Percentiles rank a stretch among this genome's conserved stretches.
These are phyloP conservation scores for Cephus runcator DNA, from an alignment of 2,888 invertebrate species.

Conservation along the genomic window DNA sequence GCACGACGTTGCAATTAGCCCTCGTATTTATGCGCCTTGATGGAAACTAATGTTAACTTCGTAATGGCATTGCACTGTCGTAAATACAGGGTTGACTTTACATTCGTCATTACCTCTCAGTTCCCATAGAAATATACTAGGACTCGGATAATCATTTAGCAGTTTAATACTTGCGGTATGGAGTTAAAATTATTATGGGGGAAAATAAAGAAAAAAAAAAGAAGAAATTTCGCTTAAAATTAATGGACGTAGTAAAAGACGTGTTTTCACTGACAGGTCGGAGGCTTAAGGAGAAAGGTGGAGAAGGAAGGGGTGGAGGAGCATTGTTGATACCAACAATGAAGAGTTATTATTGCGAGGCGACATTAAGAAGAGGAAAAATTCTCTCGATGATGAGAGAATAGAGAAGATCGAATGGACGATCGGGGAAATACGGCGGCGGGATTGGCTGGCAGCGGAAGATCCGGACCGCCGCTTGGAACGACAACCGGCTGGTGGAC, in stretches of 20 bases:
- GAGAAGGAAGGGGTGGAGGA: not conserved
- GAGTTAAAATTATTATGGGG: not conserved
- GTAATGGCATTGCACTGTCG: slow-evolving; percentile 45
- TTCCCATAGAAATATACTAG: not conserved
- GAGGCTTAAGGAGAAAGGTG: not conserved
- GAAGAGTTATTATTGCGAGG: slow-evolving; percentile 1
- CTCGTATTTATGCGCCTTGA: slow-evolving; percentile 43
- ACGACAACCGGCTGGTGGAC: slow-evolving; percentile 56
- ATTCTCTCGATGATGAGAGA: slow-evolving; percentile 10
- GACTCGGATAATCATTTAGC: not conserved
- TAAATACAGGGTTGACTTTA: slow-evolving; percentile 37
- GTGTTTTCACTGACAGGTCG: not conserved
- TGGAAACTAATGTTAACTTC: slow-evolving; percentile 41
- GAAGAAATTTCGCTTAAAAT: not conserved
- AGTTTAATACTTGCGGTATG: not conserved
- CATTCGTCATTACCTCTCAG: not conserved
- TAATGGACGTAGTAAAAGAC: not conserved
- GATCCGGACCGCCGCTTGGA: slow-evolving; percentile 46
- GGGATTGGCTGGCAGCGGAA: slow-evolving; percentile 53
- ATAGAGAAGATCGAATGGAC: slow-evolving; percentile 54
- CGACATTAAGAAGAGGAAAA: slow-evolving; percentile 18
- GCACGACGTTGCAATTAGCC: slow-evolving; percentile 43
- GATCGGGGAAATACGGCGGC: slow-evolving; percentile 48
- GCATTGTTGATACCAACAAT: not conserved
- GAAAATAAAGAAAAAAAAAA: not conserved